A percentile compares a stretch with the other conserved stretches of the same genome.
phyloP scores from a whole-genome alignment of 2,797 vertebrate species.

The Enteromius viviparus region DNA sequence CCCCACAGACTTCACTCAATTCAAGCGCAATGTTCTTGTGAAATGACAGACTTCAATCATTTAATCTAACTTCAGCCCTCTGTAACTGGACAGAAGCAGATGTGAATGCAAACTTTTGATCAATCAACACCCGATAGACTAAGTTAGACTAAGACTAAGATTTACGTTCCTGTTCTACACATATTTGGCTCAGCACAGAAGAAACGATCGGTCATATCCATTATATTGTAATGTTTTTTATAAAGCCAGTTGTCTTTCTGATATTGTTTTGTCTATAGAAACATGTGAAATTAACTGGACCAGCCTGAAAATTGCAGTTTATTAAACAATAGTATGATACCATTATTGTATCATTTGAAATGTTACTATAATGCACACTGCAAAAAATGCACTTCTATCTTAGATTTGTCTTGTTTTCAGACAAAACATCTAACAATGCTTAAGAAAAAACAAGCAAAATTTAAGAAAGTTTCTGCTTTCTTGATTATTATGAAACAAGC shows the following conservation, averaged over 20 bases:
- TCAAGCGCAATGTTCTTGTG: not conserved
- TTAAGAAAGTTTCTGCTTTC: too few relatives aligned
- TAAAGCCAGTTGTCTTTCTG: not conserved
- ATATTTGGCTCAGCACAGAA: not conserved
- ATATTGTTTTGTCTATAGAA: not conserved
- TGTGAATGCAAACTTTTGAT: too few relatives aligned
- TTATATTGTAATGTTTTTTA: not conserved
- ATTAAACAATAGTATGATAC: not conserved
- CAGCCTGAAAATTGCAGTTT: not conserved
- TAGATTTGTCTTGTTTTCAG: too few relatives aligned
- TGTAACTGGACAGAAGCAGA: too few relatives aligned
- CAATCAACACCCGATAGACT: not conserved
- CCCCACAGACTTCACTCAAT: not conserved
- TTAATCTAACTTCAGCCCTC: not conserved
- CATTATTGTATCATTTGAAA: not conserved
- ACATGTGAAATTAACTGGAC: not conserved
- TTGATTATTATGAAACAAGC: too few relatives aligned
- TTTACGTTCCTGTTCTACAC: not conserved
- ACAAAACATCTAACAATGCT: too few relatives aligned
- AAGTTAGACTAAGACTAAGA: too few relatives aligned
- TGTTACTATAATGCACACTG: not conserved
- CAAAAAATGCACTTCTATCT: too few relatives aligned
- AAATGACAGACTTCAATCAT: not conserved
- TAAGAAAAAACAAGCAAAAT: too few relatives aligned
- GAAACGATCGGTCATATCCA: not conserved